phyloP scores from a whole-genome alignment of 2,113 vertebrate genomes.

The Merops nubicus region DNA sequence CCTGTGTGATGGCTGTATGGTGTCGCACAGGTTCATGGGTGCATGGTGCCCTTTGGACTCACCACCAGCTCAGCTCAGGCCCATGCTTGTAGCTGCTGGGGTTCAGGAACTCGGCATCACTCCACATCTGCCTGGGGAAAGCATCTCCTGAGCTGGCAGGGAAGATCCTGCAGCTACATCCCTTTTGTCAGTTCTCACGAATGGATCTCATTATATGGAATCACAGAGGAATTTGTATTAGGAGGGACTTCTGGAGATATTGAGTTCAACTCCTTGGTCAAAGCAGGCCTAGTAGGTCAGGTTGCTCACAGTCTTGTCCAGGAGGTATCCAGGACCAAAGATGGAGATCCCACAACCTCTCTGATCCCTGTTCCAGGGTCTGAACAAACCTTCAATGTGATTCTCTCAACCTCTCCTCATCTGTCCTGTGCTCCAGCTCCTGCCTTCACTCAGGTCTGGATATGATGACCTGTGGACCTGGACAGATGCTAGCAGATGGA shows the following conservation, averaged over 20 bases:
- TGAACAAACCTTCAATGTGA: neutral
- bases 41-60: neutral
- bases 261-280: neutral
- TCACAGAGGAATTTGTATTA: neutral
- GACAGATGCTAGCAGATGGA: neutral
- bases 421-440: rapidly evolving
- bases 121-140: neutral
- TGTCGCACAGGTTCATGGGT: rapidly evolving
- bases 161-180: neutral
- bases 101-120: neutral
- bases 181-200: rapidly evolving
- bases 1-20: neutral
- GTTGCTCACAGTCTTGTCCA: neutral
- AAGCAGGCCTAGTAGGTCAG: neutral
- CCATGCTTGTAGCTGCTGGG: neutral
- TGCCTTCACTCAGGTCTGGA: neutral
- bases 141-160: neutral
- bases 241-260: neutral
- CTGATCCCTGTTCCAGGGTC: neutral
- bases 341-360: neutral
- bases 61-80: neutral
- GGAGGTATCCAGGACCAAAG: neutral
- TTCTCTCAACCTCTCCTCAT: neutral
- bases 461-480: neutral
- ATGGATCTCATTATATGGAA: neutral